A percentile compares a stretch with the other conserved stretches of the same genome.
Conservation (phyloP, 2,797 vertebrate species). For the Spinibarbus caldwelli region DNA sequence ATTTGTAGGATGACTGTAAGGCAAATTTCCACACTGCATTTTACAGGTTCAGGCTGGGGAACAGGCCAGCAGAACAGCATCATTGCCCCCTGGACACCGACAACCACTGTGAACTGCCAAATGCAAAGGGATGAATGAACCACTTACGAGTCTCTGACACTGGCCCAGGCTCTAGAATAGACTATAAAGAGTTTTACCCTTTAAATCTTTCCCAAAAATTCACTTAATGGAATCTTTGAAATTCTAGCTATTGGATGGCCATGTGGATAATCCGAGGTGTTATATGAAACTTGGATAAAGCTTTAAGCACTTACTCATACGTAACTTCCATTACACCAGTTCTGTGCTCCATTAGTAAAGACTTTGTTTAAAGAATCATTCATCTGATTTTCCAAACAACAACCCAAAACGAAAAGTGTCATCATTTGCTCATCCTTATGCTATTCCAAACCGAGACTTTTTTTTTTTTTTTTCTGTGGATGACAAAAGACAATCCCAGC, state of each 20-base stretch:
- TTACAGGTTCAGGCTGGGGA: slow-evolving; percentile 47
- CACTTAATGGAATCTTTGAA: slow-evolving; percentile 8
- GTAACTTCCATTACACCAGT: slow-evolving; percentile 18
- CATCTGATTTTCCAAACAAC: slow-evolving; percentile 7
- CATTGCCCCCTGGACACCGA: slow-evolving; percentile 62
- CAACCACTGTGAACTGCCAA: slow-evolving; percentile 63
- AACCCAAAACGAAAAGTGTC: background rate
- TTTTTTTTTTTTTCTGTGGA: background rate
- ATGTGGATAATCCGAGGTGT: background rate
- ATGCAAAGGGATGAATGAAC: slow-evolving; percentile 60
- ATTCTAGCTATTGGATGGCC: slow-evolving; percentile 3
- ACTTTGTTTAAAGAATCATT: background rate
- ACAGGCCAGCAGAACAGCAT: slow-evolving; percentile 63
- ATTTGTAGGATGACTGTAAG: background rate
- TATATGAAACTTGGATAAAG: background rate
- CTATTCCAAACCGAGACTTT: background rate
- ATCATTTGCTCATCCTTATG: background rate
- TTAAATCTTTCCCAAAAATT: slow-evolving; percentile 11
- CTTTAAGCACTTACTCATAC: background rate
- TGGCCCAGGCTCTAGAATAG: slow-evolving; percentile 49
- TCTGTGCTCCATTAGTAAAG: background rate
- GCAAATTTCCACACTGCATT: slow-evolving; percentile 61
- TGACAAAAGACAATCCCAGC: background rate
- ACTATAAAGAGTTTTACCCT: slow-evolving; percentile 15
- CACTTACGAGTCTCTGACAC: slow-evolving; percentile 66